phyloP scores from a whole-genome alignment of 2,797 vertebrate species.

The Galaxias olidus region DNA sequence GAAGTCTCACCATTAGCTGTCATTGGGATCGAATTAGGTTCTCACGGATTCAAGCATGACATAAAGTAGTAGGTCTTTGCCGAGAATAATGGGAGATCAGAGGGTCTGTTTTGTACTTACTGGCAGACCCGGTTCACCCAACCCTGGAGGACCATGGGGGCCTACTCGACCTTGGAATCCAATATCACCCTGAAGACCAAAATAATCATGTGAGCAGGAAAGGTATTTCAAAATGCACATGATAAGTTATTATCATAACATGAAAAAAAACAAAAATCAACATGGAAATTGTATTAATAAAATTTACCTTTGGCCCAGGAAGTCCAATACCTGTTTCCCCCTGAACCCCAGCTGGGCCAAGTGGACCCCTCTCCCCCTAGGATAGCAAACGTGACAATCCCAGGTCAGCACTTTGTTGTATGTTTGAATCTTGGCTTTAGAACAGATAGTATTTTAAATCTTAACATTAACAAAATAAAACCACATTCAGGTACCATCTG shows the following conservation, averaged over 20 bases:
- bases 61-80: too few relatives aligned
- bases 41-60: too few relatives aligned
- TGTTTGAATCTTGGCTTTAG: background rate
- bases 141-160: constrained; percentile 81
- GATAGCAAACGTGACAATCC: constrained; percentile 33
- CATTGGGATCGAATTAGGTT: too few relatives aligned
- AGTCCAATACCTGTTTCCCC: constrained; percentile 87
- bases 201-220: background rate
- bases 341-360: constrained; percentile 82
- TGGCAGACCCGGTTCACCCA: constrained; percentile 82
- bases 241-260: too few relatives aligned
- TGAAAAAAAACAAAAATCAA: too few relatives aligned
- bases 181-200: constrained; percentile 79
- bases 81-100: too few relatives aligned
- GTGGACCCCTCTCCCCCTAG: constrained; percentile 85
- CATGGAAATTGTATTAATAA: background rate
- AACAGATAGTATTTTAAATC: background rate
- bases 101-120: constrained; percentile 74
- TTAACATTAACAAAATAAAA: background rate
- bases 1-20: background rate
- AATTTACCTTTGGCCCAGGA: constrained; percentile 84
- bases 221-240: background rate
- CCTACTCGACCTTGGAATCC: constrained; percentile 84
- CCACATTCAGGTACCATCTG: background rate
- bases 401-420: background rate